A percentile compares a stretch with the other conserved stretches of the same genome.
Conservation (phyloP, 2,113 vertebrate genomes). For the Embiotoca jacksoni region DNA sequence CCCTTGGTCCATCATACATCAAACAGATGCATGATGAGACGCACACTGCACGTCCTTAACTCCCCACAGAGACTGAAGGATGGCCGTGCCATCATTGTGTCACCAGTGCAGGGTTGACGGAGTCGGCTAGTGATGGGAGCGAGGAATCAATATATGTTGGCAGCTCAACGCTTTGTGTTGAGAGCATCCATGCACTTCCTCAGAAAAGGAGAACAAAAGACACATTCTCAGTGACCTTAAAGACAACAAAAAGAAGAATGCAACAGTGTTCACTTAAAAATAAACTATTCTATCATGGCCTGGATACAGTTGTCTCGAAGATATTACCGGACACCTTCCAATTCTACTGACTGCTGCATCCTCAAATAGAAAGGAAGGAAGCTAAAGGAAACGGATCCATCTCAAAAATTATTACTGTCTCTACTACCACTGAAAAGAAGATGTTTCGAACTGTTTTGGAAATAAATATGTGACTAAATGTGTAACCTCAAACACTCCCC, state of each 20-base stretch:
- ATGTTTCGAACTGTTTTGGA: background rate
- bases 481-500: background rate
- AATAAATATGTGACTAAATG: conserved; percentile 9
- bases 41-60: background rate
- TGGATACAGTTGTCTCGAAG: background rate
- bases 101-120: conserved; percentile 8
- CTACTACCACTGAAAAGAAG: background rate
- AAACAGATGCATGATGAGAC: conserved; percentile 12
- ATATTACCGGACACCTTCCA: background rate
- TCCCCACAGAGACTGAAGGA: conserved; percentile 12
- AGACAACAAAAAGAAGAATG: background rate
- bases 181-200: conserved; percentile 27
- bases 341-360: too few species aligned
- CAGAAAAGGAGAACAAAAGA: conserved; percentile 28
- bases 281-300: background rate
- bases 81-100: conserved; percentile 14
- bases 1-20: conserved; percentile 20
- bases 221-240: conserved; percentile 40
- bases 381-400: conserved; percentile 2
- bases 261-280: background rate
- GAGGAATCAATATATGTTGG: conserved; percentile 49
- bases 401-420: background rate
- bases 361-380: too few species aligned
- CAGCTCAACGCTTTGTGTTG: conserved; percentile 35
- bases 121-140: conserved; percentile 12